Conservation (phyloP, 92 coral and sea anemone genomes). For the Bergia puertoricense region DNA sequence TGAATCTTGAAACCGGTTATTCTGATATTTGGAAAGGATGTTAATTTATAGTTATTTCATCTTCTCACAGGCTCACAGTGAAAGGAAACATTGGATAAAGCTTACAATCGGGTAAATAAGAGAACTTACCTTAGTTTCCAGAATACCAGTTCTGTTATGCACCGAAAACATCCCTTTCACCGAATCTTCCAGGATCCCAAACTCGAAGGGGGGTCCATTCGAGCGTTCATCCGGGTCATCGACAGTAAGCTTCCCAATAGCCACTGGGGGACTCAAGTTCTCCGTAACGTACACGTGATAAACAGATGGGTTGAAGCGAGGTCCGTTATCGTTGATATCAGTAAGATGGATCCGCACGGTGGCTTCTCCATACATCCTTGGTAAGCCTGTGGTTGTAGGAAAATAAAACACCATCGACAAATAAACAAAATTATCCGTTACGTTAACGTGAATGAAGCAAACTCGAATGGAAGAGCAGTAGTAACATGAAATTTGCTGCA, state of each 20-base stretch:
- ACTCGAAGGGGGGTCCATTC: constrained; percentile 81
- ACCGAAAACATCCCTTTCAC: constrained; percentile 15
- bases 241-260: constrained; percentile 73
- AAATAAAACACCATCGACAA: neutral
- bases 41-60: too few species aligned
- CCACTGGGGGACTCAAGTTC: constrained; percentile 65
- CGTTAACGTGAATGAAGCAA: neutral
- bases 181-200: constrained; percentile 49
- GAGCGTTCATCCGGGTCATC: constrained; percentile 85
- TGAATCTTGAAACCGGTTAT: too few species aligned
- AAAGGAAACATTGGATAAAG: too few species aligned
- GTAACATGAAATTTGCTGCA: too few species aligned
- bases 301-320: constrained; percentile 65
- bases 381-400: neutral
- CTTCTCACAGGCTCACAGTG: too few species aligned
- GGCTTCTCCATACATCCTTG: constrained; percentile 72
- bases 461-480: neutral
- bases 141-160: constrained; percentile 38
- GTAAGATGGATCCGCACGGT: constrained; percentile 67
- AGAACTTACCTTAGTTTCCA: constrained; percentile 26
- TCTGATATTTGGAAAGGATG: too few species aligned
- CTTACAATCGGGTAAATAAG: neutral
- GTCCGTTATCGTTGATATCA: constrained; percentile 96
- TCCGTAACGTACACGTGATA: constrained; percentile 70
- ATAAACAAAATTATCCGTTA: too few species aligned